Conservation (phyloP, 2,797 vertebrate genomes). For the Austrolebias charrua region DNA sequence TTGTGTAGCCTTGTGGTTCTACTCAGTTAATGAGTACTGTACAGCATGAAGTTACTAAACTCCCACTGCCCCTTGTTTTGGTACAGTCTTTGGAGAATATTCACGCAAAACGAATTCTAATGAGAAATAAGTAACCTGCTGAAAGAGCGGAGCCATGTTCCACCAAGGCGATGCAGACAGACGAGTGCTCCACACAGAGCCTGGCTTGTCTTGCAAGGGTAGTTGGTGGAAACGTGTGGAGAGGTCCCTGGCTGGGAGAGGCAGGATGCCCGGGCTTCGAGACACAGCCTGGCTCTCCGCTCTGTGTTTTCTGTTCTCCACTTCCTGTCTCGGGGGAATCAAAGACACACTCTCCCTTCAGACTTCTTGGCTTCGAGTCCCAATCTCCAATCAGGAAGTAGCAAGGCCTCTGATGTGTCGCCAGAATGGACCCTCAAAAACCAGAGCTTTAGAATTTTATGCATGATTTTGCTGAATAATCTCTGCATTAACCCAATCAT, state of each 20-base stretch:
- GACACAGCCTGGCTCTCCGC: slow-evolving; percentile 49
- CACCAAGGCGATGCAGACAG: slow-evolving; percentile 30
- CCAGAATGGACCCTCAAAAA: slow-evolving; percentile 56
- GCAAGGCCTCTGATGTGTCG: slow-evolving; percentile 63
- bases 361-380: slow-evolving; percentile 57
- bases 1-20: background rate
- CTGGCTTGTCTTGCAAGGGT: slow-evolving; percentile 70
- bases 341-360: slow-evolving; percentile 63
- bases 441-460: slow-evolving; percentile 34
- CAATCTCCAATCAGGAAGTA: slow-evolving; percentile 71
- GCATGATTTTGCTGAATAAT: slow-evolving; percentile 23
- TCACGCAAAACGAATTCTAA: slow-evolving; percentile 38
- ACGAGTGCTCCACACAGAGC: slow-evolving; percentile 55
- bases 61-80: slow-evolving; percentile 23
- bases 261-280: slow-evolving; percentile 72
- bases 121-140: slow-evolving; percentile 59
- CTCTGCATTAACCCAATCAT: slow-evolving; percentile 1
- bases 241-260: slow-evolving; percentile 70
- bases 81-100: slow-evolving; percentile 40
- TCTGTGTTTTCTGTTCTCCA: slow-evolving; percentile 59
- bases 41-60: slow-evolving; percentile 19
- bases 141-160: slow-evolving; percentile 56
- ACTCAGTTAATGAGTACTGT: background rate
- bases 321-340: slow-evolving; percentile 66
- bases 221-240: slow-evolving; percentile 76